Evolutionary conservation across 1,140 invertebrate species (phyloP).

Genomic region (Homarus americanus): DNA sequence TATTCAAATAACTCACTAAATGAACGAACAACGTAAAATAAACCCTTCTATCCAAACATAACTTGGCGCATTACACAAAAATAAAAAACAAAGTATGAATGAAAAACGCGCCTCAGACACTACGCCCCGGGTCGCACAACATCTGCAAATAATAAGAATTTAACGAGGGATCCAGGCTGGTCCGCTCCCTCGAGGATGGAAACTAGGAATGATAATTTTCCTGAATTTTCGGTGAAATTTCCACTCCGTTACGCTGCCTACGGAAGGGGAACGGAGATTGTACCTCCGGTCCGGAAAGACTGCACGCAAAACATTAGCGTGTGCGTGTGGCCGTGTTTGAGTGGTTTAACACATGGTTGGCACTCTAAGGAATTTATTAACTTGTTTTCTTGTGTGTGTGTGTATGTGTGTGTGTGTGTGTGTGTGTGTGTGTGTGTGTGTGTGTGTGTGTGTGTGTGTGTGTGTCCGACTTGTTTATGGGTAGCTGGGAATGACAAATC

Average conservation of each 20-base stretch:
- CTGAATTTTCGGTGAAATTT: neutral
- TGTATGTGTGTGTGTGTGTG: neutral
- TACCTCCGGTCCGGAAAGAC: neutral
- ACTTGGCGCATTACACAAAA: no score
- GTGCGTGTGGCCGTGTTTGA: neutral
- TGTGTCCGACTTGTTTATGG: neutral
- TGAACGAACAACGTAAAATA: no score
- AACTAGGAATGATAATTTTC: neutral
- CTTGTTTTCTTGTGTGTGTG: constrained; percentile 3
- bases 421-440: neutral
- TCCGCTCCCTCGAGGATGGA: neutral
- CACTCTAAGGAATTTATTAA: no score
- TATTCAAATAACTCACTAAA: no score
- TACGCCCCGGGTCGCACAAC: no score
- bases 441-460: neutral
- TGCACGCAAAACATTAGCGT: neutral
- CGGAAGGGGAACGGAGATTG: neutral
- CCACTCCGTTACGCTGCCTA: neutral
- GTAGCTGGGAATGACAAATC: no score
- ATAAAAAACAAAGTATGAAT: no score
- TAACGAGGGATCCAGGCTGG: no score
- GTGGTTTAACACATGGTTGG: no score
- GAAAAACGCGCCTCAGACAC: no score
- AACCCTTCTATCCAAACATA: no score
- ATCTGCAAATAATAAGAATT: no score